Percentiles rank a stretch among this genome's conserved stretches.
Evolutionary conservation across 2,113 vertebrate genomes (phyloP).

Genomic region (Rhabdornis inornatus): DNA sequence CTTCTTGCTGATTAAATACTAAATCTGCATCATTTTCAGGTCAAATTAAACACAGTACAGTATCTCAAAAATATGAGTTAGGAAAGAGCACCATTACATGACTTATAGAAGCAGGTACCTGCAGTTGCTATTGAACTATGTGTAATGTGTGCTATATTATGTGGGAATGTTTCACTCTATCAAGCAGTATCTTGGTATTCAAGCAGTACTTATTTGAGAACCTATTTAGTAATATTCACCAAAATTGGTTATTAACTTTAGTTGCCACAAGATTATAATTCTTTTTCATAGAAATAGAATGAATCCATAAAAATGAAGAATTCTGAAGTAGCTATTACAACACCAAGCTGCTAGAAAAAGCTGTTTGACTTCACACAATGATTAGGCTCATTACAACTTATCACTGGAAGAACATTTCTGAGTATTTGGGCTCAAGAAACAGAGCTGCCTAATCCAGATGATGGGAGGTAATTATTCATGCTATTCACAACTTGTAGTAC

Average conservation of each 20-base stretch:
- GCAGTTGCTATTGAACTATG: neutral
- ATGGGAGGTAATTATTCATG: neutral
- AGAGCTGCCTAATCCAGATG: neutral
- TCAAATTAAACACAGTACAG: neutral
- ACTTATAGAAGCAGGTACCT: neutral
- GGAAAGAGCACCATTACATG: neutral
- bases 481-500: neutral
- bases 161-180: conserved; percentile 14
- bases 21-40: neutral
- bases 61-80: neutral
- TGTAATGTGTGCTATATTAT: neutral
- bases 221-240: conserved; percentile 25
- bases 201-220: conserved; percentile 29
- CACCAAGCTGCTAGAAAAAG: neutral
- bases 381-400: neutral
- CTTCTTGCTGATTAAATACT: neutral
- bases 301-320: conserved; percentile 35
- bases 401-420: neutral
- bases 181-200: neutral
- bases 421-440: neutral
- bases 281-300: conserved; percentile 6
- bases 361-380: neutral
- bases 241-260: conserved; percentile 56
- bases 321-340: neutral
- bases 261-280: conserved; percentile 7